Percentiles rank a stretch among this genome's conserved stretches.
These are phyloP conservation scores for Phenganax stokvisi DNA, from an alignment of 92 coral and sea anemone genomes.

Conservation along the genomic window DNA sequence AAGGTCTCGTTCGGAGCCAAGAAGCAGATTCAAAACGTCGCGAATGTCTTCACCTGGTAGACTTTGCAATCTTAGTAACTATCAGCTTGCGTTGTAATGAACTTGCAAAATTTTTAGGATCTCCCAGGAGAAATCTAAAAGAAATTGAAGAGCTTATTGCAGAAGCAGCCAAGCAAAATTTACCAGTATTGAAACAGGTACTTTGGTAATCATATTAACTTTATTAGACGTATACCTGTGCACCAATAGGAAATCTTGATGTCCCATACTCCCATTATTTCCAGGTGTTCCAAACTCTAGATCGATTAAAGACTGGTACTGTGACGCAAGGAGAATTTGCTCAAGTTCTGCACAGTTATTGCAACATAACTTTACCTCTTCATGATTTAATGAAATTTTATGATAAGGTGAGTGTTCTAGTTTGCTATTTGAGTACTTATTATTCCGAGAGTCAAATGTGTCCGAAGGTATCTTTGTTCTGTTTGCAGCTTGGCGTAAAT, in stretches of 20 bases:
- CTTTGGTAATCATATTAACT: background rate
- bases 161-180: background rate
- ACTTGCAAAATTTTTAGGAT: background rate
- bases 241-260: background rate
- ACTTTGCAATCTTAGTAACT: background rate
- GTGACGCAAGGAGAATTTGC: constrained; percentile 83
- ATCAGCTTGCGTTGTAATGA: background rate
- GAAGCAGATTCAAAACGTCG: constrained; percentile 22
- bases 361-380: constrained; percentile 65
- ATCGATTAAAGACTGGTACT: constrained; percentile 32
- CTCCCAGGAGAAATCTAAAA: background rate
- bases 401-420: constrained; percentile 55
- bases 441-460: background rate
- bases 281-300: constrained; percentile 24
- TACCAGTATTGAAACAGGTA: constrained; percentile 21
- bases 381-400: constrained; percentile 72
- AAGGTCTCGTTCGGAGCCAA: constrained; percentile 19
- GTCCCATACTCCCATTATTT: background rate
- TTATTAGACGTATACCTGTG: background rate
- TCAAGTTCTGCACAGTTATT: constrained; percentile 73
- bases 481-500: constrained; percentile 57
- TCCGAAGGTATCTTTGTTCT: background rate
- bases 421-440: no score
- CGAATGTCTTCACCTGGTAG: background rate
- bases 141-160: constrained; percentile 25